phyloP scores from a whole-genome alignment of 53 echinoderm and acorn worm species.

The Paracentrotus lividus region DNA sequence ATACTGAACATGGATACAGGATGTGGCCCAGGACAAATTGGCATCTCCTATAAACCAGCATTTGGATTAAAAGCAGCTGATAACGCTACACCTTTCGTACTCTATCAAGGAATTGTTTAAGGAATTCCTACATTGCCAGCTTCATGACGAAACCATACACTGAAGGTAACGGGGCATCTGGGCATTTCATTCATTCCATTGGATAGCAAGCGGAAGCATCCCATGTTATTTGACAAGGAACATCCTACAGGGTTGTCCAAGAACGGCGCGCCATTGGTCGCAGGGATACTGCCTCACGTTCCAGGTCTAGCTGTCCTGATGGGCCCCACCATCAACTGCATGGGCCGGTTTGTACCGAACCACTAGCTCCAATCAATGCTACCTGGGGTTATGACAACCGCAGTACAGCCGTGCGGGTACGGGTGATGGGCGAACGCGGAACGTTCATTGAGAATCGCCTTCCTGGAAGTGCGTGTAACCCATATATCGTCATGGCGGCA shows the following conservation, averaged over 20 bases:
- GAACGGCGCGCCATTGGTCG: slow-evolving; percentile 63
- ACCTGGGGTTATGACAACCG: slow-evolving; percentile 75
- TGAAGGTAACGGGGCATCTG: slow-evolving; percentile 30
- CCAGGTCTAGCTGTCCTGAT: slow-evolving; percentile 60
- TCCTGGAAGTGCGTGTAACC: slow-evolving; percentile 51
- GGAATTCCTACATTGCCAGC: slow-evolving; percentile 52
- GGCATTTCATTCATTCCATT: slow-evolving; percentile 71
- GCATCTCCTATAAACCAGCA: slow-evolving; percentile 57
- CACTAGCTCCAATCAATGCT: slow-evolving; percentile 62
- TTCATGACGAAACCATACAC: slow-evolving; percentile 72
- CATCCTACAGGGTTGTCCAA: slow-evolving; percentile 57
- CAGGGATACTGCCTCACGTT: slow-evolving; percentile 63
- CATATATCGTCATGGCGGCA: slow-evolving; percentile 62
- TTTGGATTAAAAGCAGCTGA: slow-evolving; percentile 70
- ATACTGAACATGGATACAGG: slow-evolving; percentile 65
- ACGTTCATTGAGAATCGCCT: slow-evolving; percentile 59
- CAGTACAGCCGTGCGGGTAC: slow-evolving; percentile 51
- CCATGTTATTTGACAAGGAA: slow-evolving; percentile 53
- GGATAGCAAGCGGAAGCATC: slow-evolving; percentile 45
- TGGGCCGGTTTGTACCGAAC: slow-evolving; percentile 37
- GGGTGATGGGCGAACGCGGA: slow-evolving; percentile 14
- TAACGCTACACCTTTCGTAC: slow-evolving; percentile 58
- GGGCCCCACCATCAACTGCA: slow-evolving; percentile 70
- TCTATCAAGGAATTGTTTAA: slow-evolving; percentile 67
- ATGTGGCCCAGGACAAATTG: slow-evolving; percentile 66